Conservation (phyloP, 2,113 vertebrate genomes). For the Trinectes maculatus region DNA sequence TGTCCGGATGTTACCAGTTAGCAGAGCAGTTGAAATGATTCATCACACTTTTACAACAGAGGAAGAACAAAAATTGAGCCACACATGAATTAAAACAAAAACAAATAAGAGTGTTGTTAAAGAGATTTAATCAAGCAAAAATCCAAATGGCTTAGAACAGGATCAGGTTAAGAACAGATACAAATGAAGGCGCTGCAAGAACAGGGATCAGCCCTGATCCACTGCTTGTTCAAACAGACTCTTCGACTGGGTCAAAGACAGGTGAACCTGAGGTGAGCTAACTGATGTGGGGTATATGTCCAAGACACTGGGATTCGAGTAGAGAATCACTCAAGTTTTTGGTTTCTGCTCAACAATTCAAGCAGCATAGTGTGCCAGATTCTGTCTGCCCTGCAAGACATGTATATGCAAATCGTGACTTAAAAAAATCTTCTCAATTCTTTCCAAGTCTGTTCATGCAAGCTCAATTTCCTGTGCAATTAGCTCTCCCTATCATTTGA, state of each 20-base stretch:
- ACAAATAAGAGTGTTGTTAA: constrained; percentile 70
- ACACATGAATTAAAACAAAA: constrained; percentile 43
- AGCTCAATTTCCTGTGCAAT: constrained; percentile 31
- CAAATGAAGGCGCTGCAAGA: constrained; percentile 52
- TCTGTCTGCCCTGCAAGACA: constrained; percentile 21
- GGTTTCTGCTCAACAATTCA: constrained; percentile 26
- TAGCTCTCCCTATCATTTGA: constrained; percentile 22
- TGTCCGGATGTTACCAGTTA: constrained; percentile 22
- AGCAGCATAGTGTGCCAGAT: not conserved
- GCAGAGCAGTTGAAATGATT: constrained; percentile 33
- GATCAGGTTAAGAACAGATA: constrained; percentile 68
- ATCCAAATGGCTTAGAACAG: constrained; percentile 69
- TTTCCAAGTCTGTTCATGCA: constrained; percentile 22
- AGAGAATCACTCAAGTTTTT: constrained; percentile 34
- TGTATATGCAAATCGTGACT: constrained; percentile 27
- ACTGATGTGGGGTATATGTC: constrained; percentile 40
- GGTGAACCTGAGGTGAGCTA: constrained; percentile 68
- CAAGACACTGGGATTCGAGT: constrained; percentile 63
- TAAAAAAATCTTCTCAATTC: not conserved
- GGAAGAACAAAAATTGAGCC: not conserved
- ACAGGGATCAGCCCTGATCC: constrained; percentile 25
- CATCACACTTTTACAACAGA: not conserved
- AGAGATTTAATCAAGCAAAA: constrained; percentile 81
- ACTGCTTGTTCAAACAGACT: constrained; percentile 33
- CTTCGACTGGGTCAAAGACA: constrained; percentile 39